Conservation (phyloP, 1,140 invertebrate genomes). For the Lasioglossum baleicum region DNA sequence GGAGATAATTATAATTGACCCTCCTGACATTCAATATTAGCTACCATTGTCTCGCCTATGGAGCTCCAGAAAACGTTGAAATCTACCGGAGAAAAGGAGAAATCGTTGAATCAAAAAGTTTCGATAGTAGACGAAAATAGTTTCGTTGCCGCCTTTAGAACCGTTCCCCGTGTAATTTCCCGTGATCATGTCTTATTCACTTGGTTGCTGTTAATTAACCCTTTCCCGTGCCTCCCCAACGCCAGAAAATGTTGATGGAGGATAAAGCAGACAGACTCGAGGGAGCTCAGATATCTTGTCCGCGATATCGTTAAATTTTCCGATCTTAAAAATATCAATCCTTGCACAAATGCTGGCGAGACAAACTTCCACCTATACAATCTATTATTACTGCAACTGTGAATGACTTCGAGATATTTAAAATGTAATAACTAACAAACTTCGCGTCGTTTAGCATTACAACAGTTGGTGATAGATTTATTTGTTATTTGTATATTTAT, state of each 20-base stretch:
- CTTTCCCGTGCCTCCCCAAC: constrained; percentile 46
- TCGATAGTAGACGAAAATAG: constrained; percentile 67
- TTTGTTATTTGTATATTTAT: too few species aligned
- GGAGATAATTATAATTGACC: constrained; percentile 28
- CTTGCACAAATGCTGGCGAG: neutral
- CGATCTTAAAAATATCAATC: neutral
- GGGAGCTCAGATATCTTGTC: neutral
- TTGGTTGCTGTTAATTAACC: constrained; percentile 69
- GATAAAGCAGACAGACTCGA: constrained; percentile 18
- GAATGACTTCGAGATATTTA: neutral
- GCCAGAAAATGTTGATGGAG: constrained; percentile 47
- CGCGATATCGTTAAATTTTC: neutral
- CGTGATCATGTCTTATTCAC: constrained; percentile 75
- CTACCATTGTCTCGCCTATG: neutral
- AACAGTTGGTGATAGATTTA: too few species aligned
- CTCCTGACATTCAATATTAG: constrained; percentile 10
- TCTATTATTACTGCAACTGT: neutral
- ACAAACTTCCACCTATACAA: neutral
- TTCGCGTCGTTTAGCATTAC: too few species aligned
- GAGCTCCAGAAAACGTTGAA: constrained; percentile 12
- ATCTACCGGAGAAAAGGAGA: constrained; percentile 8
- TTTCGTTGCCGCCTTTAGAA: constrained; percentile 60
- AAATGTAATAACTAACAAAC: neutral
- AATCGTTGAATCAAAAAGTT: constrained; percentile 29
- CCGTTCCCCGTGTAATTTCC: constrained; percentile 63